These are phyloP conservation scores for Anastatus disparis DNA, from an alignment of 1,140 invertebrate species.

Conservation along the genomic window DNA sequence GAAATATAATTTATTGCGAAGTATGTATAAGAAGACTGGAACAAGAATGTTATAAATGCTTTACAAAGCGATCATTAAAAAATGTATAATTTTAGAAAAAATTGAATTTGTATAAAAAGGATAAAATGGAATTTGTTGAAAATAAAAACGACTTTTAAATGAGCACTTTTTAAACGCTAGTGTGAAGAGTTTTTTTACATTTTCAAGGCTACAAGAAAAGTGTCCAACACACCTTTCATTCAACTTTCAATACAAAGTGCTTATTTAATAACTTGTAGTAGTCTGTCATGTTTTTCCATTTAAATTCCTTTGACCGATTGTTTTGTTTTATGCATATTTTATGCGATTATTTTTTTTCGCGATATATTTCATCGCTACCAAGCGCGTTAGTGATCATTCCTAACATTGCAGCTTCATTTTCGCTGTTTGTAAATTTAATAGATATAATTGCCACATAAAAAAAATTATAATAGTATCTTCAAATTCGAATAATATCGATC, in stretches of 20 bases:
- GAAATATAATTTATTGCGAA: conserved; percentile 7
- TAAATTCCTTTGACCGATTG: background rate
- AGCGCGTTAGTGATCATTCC: conserved; percentile 20
- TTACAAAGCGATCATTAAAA: background rate
- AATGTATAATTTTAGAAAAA: no score
- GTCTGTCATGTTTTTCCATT: background rate
- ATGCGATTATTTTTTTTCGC: conserved; percentile 13
- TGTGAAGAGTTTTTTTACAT: conserved; percentile 7
- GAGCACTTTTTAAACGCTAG: background rate
- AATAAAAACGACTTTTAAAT: background rate
- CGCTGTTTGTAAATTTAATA: conserved; percentile 1
- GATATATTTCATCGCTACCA: background rate
- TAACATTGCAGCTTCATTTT: conserved; percentile 1
- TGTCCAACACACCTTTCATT: background rate
- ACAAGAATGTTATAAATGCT: background rate
- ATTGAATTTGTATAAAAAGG: background rate
- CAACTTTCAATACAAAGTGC: conserved; percentile 5
- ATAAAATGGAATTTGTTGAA: background rate
- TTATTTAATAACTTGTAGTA: conserved; percentile 13
- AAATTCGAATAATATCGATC: conserved; percentile 9
- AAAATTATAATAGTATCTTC: conserved; percentile 4
- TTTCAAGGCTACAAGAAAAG: conserved; percentile 4
- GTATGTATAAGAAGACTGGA: conserved; percentile 21
- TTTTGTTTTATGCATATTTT: conserved; percentile 33
- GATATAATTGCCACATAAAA: background rate